Base-by-base conservation (phyloP, 1,140 invertebrate species). In the Harpegnathos saltator region DNA sequence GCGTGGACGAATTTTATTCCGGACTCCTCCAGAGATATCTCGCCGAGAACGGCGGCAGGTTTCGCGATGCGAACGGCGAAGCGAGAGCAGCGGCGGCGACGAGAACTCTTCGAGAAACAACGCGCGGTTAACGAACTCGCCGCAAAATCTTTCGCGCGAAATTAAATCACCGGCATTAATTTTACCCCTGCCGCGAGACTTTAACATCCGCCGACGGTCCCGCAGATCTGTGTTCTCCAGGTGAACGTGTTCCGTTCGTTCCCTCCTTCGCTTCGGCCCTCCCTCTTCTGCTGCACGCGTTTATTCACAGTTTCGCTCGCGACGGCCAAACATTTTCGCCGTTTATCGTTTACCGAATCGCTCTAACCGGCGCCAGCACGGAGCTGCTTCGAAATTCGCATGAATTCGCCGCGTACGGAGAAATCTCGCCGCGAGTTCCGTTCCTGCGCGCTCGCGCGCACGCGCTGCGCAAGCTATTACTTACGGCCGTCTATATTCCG, bases 401-500 rank as follows among this genome's bases (percentile, higher is more conserved):
- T 44, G 54, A 68, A 38, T n/a, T 48, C 5, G 54, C 62, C 66
- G 29, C 5, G 29, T 33, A n/a, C n/a, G n/a, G n/a, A n/a, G n/a
- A n/a, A n/a, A n/a, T n/a, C n/a, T n/a, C n/a, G n/a, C n/a, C n/a
- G 61, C 68, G 33, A 63, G 56, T 80, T 24, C 48, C 82, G 44
- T 54, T 63, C 56, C 48, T 73, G 29, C 24, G 38, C 38, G 56
- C 61, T 38, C 29, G 65, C 5, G 44, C 26, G 38, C 17, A 2
- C 26, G 19, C 19, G 54, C 62, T 26, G 71, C 58, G 61, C 54
- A 50, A 7, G 44, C 71, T 69, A 78, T 86, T 87, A 73, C 72
- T 82, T 80, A 56, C 85, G 86, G 62, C 73, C 56, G 82, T 82
- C 59, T 87, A 82, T 73, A 82, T 73, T 77, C 38, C 50, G 52